Evolutionary conservation across 2,888 invertebrate genomes (phyloP), one percentile per base, ranked within the genome.

Genomic region (Pterostichus madidus): DNA sequence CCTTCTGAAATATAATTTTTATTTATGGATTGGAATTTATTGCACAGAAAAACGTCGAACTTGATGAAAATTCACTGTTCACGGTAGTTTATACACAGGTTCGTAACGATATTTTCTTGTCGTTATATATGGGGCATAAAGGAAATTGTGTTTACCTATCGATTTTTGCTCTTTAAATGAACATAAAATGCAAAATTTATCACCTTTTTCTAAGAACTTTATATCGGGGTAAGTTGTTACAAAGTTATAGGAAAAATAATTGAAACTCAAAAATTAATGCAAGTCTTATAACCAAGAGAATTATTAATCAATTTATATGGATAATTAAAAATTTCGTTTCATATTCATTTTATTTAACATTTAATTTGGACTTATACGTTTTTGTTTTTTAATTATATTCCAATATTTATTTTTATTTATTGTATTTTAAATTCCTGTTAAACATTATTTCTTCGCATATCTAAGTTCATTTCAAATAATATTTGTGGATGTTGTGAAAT

Each of bases 21-120:
- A 80, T 80, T 80, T 80, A 80, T 80, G 39, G 73, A 53, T 56
- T 73, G 71, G 71, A 53, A 80, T 80, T 80, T 80, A 80, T 80
- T 56, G 80, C 71, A 71, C 56, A 68, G 71, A 68, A 80, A 73
- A 80, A 53, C 46, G 64, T 80, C 56, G 73, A 80, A 79, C 52
- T 75, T 75, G 75, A 75, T 75, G 75, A 75, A 75, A 75, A 75
- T 75, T 75, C 75, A 75, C 31, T 75, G 75, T 75, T 75, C 49
- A 75, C 75, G 44, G 73, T 75, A 75, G 35, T 75, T 75, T 75
- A 53, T 75, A 53, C 5, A 44, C 52, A 75, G 75, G 52, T 31
- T 32, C 75, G 75, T 75, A 75, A 52, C 75, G 75, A 52, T 75
- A 75, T 53, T 75, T 75, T 75, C 75, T 52, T 53, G 68, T 71